These are phyloP conservation scores for Drosophila azteca DNA, from an alignment of 1,140 invertebrate species.

Conservation along the genomic window DNA sequence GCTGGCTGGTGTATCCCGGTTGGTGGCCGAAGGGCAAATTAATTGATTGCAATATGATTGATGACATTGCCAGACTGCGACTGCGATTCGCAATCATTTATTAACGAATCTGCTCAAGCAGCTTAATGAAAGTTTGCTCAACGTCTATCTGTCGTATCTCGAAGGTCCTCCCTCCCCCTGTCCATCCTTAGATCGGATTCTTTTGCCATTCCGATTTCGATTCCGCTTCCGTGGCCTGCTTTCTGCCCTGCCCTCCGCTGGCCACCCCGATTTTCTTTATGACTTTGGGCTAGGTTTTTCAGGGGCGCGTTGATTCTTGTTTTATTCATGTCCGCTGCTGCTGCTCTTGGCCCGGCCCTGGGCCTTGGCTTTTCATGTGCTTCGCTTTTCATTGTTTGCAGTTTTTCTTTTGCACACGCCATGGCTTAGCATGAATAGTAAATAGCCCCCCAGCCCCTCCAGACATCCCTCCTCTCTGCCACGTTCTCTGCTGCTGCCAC, in stretches of 20 bases:
- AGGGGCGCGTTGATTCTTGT: slow-evolving; percentile 68
- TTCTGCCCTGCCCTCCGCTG: too few species aligned
- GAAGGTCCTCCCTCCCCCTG: neutral
- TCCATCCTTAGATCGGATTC: neutral
- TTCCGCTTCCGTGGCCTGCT: neutral
- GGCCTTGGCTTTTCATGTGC: slow-evolving; percentile 60
- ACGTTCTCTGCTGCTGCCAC: neutral
- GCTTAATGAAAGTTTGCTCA: slow-evolving; percentile 73
- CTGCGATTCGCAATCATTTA: slow-evolving; percentile 71
- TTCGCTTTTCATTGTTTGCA: slow-evolving; percentile 70
- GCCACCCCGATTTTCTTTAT: slow-evolving; percentile 25
- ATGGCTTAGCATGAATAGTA: slow-evolving; percentile 78
- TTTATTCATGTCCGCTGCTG: slow-evolving; percentile 65
- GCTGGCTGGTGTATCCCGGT: neutral
- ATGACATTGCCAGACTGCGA: slow-evolving; percentile 69
- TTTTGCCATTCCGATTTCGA: slow-evolving; percentile 3
- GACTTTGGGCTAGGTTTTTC: slow-evolving; percentile 58
- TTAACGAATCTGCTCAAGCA: slow-evolving; percentile 69
- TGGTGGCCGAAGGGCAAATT: slow-evolving; percentile 46
- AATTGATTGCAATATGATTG: slow-evolving; percentile 80
- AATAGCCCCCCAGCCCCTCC: slow-evolving; percentile 47
- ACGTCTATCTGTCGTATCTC: slow-evolving; percentile 13
- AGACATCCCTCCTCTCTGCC: neutral
- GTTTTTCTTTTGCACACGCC: slow-evolving; percentile 72
- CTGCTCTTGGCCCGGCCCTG: slow-evolving; percentile 29